These are phyloP conservation scores for Clarias laeviceps DNA, from an alignment of 2,797 vertebrate species.

Conservation along the genomic window DNA sequence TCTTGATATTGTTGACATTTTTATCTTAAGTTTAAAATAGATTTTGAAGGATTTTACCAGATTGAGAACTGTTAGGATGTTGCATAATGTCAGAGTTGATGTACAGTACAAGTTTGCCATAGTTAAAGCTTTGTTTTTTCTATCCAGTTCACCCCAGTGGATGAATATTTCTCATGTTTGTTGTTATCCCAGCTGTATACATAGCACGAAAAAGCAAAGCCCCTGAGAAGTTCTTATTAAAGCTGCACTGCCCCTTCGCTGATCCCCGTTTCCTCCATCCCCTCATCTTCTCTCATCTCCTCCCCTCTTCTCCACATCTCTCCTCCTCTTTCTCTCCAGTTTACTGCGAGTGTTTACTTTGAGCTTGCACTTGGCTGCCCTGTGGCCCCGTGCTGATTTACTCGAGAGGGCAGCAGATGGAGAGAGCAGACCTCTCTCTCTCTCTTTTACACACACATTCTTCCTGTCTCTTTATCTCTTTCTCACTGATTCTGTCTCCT, in stretches of 20 bases:
- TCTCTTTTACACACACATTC: slow-evolving; percentile 22
- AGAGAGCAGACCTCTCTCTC: slow-evolving; percentile 54
- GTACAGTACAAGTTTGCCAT: not conserved
- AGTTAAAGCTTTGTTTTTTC: not conserved
- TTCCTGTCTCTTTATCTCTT: slow-evolving; percentile 3
- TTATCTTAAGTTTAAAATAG: not conserved
- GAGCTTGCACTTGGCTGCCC: slow-evolving; percentile 53
- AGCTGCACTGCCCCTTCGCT: slow-evolving; percentile 10
- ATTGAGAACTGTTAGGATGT: not conserved
- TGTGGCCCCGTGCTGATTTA: slow-evolving; percentile 40
- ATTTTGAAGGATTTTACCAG: not conserved
- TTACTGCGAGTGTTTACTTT: slow-evolving; percentile 49
- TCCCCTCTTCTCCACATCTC: slow-evolving; percentile 31
- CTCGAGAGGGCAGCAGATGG: slow-evolving; percentile 57
- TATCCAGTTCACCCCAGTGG: too few relatives aligned
- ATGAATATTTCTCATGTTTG: slow-evolving; percentile 5
- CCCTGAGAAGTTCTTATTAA: slow-evolving; percentile 15
- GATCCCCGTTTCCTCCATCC: not conserved
- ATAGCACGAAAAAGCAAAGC: not conserved
- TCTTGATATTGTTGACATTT: not conserved
- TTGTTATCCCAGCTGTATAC: not conserved
- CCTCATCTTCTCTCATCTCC: slow-evolving; percentile 13
- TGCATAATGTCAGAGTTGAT: not conserved
- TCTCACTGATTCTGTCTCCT: slow-evolving; percentile 13
- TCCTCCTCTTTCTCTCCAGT: slow-evolving; percentile 40